A percentile compares a stretch with the other conserved stretches of the same genome.
Evolutionary conservation across 1,140 invertebrate species (phyloP).

Genomic region (Wiebesia pumilae): DNA sequence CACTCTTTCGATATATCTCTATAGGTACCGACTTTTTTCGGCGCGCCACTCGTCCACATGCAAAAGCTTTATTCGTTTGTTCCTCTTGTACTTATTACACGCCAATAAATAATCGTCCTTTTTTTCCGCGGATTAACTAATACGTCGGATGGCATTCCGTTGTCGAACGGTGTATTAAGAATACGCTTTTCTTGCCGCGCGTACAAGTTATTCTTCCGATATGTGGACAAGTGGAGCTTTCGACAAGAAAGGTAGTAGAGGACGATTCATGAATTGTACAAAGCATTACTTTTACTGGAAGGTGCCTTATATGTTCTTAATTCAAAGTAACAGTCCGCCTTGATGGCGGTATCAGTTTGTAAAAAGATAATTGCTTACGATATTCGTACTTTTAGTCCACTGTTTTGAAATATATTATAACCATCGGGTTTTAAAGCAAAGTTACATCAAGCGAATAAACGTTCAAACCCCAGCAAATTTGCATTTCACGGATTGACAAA

Average conservation of each 20-base stretch:
- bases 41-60: too few relatives aligned
- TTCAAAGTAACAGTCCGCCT: neutral
- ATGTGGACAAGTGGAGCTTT: neutral
- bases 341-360: neutral
- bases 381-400: neutral
- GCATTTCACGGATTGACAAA: too few relatives aligned
- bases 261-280: conserved; percentile 8
- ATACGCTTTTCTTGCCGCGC: neutral
- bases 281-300: neutral
- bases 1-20: conserved; percentile 22
- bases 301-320: conserved; percentile 1
- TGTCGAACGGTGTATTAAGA: neutral
- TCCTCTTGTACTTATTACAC: neutral
- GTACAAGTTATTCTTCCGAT: neutral
- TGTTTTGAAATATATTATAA: too few relatives aligned
- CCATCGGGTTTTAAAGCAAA: too few relatives aligned
- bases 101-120: neutral
- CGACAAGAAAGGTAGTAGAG: neutral
- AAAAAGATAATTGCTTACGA: neutral
- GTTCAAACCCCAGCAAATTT: too few relatives aligned
- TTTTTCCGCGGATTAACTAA: neutral
- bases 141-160: neutral
- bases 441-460: too few relatives aligned
- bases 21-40: neutral
- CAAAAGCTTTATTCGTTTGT: neutral